These are phyloP conservation scores for Propithecus deckenii DNA, from an alignment of 2,797 vertebrate species.

Conservation along the genomic window DNA sequence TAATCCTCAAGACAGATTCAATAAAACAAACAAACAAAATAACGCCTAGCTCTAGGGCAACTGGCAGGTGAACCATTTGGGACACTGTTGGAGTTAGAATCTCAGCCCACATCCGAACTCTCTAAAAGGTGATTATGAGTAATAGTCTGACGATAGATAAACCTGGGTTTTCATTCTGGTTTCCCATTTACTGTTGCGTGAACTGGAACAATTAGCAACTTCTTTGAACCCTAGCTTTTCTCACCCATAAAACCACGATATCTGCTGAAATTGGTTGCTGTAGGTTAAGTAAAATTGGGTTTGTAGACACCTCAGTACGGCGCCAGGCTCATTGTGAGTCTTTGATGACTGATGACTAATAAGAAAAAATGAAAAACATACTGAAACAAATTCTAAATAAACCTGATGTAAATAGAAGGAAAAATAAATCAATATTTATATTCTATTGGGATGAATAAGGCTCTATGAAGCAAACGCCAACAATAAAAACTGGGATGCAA, in stretches of 20 bases:
- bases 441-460: fast-evolving
- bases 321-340: fast-evolving
- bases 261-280: not conserved
- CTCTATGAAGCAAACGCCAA: too few species aligned
- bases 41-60: not conserved
- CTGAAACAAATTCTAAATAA: not conserved
- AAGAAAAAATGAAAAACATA: not conserved
- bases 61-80: not conserved
- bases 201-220: not conserved
- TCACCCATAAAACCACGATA: not conserved
- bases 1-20: not conserved
- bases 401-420: not conserved
- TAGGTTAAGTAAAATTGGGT: not conserved
- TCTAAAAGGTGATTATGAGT: not conserved
- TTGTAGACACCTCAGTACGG: fast-evolving
- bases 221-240: not conserved
- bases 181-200: not conserved
- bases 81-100: not conserved
- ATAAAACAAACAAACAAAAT: not conserved
- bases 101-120: not conserved
- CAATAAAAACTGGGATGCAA: not conserved
- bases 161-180: not conserved
- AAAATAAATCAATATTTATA: not conserved
- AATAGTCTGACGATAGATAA: fast-evolving
- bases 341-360: not conserved